Percentiles rank a stretch among this genome's conserved stretches.
phyloP scores from a whole-genome alignment of 2,888 invertebrate species.

The Sialis fuliginosa region DNA sequence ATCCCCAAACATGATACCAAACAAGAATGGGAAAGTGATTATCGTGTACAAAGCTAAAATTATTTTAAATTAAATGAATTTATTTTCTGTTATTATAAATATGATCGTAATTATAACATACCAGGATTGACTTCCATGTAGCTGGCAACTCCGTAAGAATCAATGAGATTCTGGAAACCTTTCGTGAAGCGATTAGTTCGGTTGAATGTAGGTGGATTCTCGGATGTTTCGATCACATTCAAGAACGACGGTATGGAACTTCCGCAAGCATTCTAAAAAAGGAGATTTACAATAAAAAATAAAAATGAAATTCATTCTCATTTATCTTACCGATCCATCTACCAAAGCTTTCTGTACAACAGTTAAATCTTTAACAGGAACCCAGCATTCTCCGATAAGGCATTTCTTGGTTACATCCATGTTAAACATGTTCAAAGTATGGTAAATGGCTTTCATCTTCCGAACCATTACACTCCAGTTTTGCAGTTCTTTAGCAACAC shows the following conservation, averaged over 20 bases:
- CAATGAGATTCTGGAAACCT: slow-evolving; percentile 85
- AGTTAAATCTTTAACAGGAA: slow-evolving; percentile 51
- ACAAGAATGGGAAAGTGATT: slow-evolving; percentile 88
- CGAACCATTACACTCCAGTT: slow-evolving; percentile 76
- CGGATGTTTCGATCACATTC: slow-evolving; percentile 67
- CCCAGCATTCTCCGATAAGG: slow-evolving; percentile 81
- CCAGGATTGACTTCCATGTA: slow-evolving; percentile 82
- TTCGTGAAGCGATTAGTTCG: slow-evolving; percentile 81
- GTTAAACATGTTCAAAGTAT: slow-evolving; percentile 82
- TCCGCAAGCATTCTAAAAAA: slow-evolving; percentile 45
- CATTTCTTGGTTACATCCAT: slow-evolving; percentile 83
- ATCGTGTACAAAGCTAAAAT: slow-evolving; percentile 29
- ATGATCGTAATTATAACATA: neutral
- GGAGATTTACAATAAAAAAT: slow-evolving; percentile 23
- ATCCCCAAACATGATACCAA: slow-evolving; percentile 95
- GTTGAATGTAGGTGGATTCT: slow-evolving; percentile 81
- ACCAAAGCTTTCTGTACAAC: slow-evolving; percentile 60
- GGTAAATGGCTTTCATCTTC: slow-evolving; percentile 88
- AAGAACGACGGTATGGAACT: slow-evolving; percentile 85
- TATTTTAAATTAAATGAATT: neutral
- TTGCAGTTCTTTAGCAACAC: slow-evolving; percentile 72
- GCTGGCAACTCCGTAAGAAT: slow-evolving; percentile 81
- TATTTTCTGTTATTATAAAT: neutral
- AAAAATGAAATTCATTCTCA: neutral
- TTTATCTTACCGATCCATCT: slow-evolving; percentile 48